Evolutionary conservation across 2,888 invertebrate genomes (phyloP), one percentile per base, ranked within the genome.

Genomic region (Caradrina kadenii): DNA sequence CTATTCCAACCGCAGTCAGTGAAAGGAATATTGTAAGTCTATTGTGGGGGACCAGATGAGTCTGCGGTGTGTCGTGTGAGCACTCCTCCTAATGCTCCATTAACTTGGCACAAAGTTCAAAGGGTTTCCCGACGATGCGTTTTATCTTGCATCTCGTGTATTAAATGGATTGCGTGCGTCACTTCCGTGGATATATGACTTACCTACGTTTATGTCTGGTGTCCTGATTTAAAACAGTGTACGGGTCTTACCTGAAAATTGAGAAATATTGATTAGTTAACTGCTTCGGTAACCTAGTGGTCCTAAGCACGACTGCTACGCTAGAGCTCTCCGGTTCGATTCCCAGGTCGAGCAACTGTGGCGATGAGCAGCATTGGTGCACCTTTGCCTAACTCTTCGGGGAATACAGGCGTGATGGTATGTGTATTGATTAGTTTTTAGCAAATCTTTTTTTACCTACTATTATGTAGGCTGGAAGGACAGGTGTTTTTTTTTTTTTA

Each of bases 71-170:
- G 63, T 67, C 67, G 53, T 55, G 66, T 45, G 62, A 35, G 61
- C 53, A 72, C 66, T 63, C 66, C 63, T 75, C 59, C 73, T 87
- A 84, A 87, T 87, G 88, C 81, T 72, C 82, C 86, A 85, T 88
- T 86, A 85, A 73, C 60, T 21, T 65, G 62, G 53, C 72, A 76
- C 68, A 70, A 58, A 80, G 79, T 79, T 76, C 74, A 76, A 83
- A 79, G 76, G 70, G 60, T 70, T 73, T 39, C 63, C 50, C 54
- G 39, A 56, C 73, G 22, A 59, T 66, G 67, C 67, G 49, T 62
- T 75, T 70, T 70, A 73, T 69, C 42, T 19, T 64, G 71, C 77
- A 71, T 60, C 21, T 65, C 55, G 69, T 73, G 69, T 75, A 63
- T 19, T 69, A 72, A 76, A 73, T 63, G 62, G 67, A 69, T 69